Evolutionary conservation across 2,888 invertebrate species (phyloP), one percentile per base, ranked within the genome.

Genomic region (Ennomos fuscantarius): DNA sequence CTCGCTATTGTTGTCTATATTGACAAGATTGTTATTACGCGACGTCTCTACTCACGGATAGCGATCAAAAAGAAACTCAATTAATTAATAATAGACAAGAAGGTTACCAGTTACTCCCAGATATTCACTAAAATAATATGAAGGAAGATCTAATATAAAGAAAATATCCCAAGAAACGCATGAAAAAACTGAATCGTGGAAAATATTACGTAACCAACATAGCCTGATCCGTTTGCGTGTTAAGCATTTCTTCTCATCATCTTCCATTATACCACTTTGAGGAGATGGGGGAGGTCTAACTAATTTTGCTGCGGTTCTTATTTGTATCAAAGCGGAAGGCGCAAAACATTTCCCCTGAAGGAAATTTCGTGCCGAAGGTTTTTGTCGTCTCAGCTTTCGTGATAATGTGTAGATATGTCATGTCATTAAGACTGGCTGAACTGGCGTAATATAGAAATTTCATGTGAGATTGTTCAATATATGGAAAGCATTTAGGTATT

Each of bases 181-280:
- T 69, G 68, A 80, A 84, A 77, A 78, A 80, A 77, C 76, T 68
- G 65, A 65, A 73, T 73, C 72, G 66, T 68, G 75, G 74, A 74
- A 83, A 83, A 84, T 84, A 81, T 73, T 60, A 56, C 62, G 50
- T 15, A 12, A 54, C 82, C 74, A 78, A 5, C 42, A 36, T 73
- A 72, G 24, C 8, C 45, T 66, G 78, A 70, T 24, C 65, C 46
- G 13, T 51, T 41, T 31, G 13, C 37, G n/a, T 49, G 42, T 41
- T 39, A 46, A 51, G 31, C 11, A 9, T 50, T 51, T 51, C 48
- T 32, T 54, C 13, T 43, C 9, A 0, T 33, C 34, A 15, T 36
- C 24, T 32, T 2, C 31, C 9, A 15, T 39, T 42, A 57, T 12
- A 13, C 9, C 12, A 32, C 31, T 2, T 47, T 46, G 2, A 58